Evolutionary conservation across 2,797 vertebrate species (phyloP).

Genomic region (Jordanella pulchra): DNA sequence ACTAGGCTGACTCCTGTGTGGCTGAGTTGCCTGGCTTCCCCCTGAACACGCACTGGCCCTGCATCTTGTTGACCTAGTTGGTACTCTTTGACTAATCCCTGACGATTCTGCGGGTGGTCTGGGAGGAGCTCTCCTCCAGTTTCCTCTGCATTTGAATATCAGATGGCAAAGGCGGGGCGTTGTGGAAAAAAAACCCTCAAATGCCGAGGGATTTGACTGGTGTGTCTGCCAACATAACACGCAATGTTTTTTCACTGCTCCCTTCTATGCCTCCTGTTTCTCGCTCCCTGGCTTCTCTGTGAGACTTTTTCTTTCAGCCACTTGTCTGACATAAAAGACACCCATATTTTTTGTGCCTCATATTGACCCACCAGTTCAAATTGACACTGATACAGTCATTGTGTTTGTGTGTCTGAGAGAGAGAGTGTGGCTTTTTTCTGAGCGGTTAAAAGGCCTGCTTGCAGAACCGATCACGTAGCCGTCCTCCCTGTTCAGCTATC

Average conservation of each 20-base stretch:
- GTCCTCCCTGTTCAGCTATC: slow-evolving; percentile 34
- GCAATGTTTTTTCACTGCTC: slow-evolving; percentile 58
- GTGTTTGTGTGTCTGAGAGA: slow-evolving; percentile 29
- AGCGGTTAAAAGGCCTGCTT: slow-evolving; percentile 29
- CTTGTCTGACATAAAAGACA: slow-evolving; percentile 56
- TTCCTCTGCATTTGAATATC: slow-evolving; percentile 82
- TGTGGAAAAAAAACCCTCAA: slow-evolving; percentile 45
- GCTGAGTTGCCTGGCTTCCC: slow-evolving; percentile 56
- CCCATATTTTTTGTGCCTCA: slow-evolving; percentile 36
- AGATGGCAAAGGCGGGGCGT: slow-evolving; percentile 78
- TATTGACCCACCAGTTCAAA: slow-evolving; percentile 56
- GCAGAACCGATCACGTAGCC: slow-evolving; percentile 35
- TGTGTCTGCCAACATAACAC: slow-evolving; percentile 72
- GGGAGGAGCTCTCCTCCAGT: slow-evolving; percentile 74
- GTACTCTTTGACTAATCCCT: slow-evolving; percentile 83
- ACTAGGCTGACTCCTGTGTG: slow-evolving; percentile 67
- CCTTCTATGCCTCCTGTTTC: slow-evolving; percentile 25
- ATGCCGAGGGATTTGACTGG: slow-evolving; percentile 76
- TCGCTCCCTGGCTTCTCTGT: slow-evolving; percentile 1
- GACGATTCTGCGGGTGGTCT: slow-evolving; percentile 73
- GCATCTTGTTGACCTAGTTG: slow-evolving; percentile 85
- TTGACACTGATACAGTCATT: slow-evolving; percentile 57
- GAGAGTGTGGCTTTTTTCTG: slow-evolving; percentile 8
- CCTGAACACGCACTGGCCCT: slow-evolving; percentile 63
- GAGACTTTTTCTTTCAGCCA: slow-evolving; percentile 45